Conservation (phyloP, 2,888 invertebrate species). For the Prenolepis imparis region DNA sequence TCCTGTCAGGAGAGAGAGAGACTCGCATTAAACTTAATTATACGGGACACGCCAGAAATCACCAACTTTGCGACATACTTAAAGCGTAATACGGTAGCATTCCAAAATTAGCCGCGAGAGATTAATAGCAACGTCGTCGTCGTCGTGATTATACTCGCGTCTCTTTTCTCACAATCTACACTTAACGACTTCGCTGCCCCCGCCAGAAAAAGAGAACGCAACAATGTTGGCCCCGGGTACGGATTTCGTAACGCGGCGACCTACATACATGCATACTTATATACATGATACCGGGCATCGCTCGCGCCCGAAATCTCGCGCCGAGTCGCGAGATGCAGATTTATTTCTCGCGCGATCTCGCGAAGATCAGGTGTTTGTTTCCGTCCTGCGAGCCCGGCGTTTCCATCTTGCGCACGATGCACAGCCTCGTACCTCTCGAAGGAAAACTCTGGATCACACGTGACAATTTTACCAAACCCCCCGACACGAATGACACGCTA, state of each 20-base stretch:
- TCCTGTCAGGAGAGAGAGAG: slow-evolving; percentile 1
- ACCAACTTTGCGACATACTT: slow-evolving; percentile 56
- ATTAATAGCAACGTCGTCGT: slow-evolving; percentile 55
- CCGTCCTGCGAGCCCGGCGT: background rate
- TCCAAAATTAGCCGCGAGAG: slow-evolving; percentile 53
- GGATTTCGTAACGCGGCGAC: slow-evolving; percentile 51
- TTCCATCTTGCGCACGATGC: background rate
- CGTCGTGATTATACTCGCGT: background rate
- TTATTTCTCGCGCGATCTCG: slow-evolving; percentile 15
- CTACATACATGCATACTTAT: slow-evolving; percentile 21
- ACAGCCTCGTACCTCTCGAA: background rate
- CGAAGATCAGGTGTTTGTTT: slow-evolving; percentile 5
- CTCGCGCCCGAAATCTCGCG: slow-evolving; percentile 38
- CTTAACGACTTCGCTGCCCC: slow-evolving; percentile 5
- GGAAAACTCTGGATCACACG: slow-evolving; percentile 30
- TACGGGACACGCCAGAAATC: slow-evolving; percentile 54
- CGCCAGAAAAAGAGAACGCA: slow-evolving; percentile 41
- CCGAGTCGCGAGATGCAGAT: background rate
- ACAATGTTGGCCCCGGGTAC: slow-evolving; percentile 52
- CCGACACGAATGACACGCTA: too few species aligned
- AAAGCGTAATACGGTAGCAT: slow-evolving; percentile 55
- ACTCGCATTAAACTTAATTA: slow-evolving; percentile 54
- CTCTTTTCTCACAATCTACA: slow-evolving; percentile 6
- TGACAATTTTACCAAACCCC: too few species aligned
- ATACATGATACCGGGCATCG: slow-evolving; percentile 19